phyloP scores from a whole-genome alignment of 2,113 vertebrate species.

The Cyanistes caeruleus region DNA sequence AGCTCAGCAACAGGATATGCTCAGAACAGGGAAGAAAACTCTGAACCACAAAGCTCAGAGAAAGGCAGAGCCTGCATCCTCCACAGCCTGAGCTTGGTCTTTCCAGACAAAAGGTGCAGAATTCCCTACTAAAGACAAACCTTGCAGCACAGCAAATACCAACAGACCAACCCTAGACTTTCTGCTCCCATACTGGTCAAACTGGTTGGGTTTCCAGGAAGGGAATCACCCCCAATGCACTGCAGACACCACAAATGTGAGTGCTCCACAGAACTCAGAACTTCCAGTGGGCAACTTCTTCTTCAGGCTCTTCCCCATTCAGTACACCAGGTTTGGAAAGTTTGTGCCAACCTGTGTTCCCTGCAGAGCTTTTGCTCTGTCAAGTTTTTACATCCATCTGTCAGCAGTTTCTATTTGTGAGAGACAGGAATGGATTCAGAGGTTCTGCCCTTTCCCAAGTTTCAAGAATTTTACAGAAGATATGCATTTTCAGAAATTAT shows the following conservation, averaged over 20 bases:
- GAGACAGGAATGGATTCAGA: neutral
- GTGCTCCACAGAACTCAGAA: neutral
- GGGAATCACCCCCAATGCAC: neutral
- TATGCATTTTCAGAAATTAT: rapidly evolving
- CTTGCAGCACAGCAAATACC: neutral
- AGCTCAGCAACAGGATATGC: neutral
- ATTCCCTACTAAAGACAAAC: neutral
- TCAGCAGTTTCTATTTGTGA: neutral
- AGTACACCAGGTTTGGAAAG: neutral
- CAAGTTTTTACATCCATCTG: neutral
- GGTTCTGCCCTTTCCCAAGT: neutral
- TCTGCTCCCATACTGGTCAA: neutral
- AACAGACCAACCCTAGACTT: neutral
- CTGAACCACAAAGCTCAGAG: neutral
- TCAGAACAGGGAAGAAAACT: neutral
- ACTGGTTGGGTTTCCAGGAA: neutral
- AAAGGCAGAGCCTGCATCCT: neutral
- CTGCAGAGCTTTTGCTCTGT: neutral
- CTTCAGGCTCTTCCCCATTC: neutral
- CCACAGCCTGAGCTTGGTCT: neutral
- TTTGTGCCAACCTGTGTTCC: neutral
- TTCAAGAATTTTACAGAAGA: neutral
- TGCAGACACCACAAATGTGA: neutral
- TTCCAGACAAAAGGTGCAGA: neutral
- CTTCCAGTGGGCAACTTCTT: neutral